These are phyloP conservation scores for Hyperopisus bebe DNA, from an alignment of 2,113 vertebrate species.

Conservation along the genomic window DNA sequence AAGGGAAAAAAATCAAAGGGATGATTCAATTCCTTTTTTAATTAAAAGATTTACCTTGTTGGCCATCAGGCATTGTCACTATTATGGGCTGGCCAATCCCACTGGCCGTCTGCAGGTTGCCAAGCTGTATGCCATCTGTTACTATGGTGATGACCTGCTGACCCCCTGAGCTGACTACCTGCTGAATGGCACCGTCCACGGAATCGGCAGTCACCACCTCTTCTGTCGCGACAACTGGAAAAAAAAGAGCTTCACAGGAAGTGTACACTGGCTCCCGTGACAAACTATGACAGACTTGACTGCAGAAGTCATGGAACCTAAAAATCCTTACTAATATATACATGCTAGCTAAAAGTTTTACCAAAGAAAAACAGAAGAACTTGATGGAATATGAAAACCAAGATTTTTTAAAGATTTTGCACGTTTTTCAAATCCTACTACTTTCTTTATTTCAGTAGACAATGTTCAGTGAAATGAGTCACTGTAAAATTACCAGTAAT, in stretches of 20 bases:
- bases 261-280: background rate
- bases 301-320: background rate
- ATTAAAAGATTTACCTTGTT: conserved; percentile 62
- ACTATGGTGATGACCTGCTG: conserved; percentile 86
- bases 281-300: background rate
- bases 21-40: background rate
- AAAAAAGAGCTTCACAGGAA: conserved; percentile 23
- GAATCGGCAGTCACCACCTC: conserved; percentile 80
- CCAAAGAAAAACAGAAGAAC: conserved; percentile 4
- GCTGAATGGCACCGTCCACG: conserved; percentile 80
- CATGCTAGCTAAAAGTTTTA: background rate
- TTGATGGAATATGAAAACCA: background rate
- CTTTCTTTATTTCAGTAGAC: background rate
- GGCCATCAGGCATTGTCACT: conserved; percentile 82
- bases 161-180: conserved; percentile 79
- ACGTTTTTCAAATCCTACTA: background rate
- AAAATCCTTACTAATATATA: background rate
- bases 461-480: conserved; percentile 2
- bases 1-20: background rate
- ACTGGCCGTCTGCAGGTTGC: conserved; percentile 71
- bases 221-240: conserved; percentile 73
- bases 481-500: conserved; percentile 13
- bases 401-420: background rate
- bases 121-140: conserved; percentile 78
- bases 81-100: conserved; percentile 80